These are phyloP conservation scores for Steinernema scapterisci DNA, from an alignment of 2,888 invertebrate species.

Conservation along the genomic window DNA sequence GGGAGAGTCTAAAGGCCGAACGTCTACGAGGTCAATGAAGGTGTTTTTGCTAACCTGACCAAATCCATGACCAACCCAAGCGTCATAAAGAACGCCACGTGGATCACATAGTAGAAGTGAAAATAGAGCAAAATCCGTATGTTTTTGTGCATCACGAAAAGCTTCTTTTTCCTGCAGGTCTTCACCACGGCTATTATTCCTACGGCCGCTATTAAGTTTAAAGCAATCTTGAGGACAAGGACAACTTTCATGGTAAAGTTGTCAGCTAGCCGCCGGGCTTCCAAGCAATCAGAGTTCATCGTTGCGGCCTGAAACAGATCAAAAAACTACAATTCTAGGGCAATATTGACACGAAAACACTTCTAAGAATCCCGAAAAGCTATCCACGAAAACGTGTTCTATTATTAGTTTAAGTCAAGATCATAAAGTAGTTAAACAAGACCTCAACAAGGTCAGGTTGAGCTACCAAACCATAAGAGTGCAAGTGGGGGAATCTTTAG, in stretches of 20 bases:
- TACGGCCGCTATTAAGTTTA: not conserved
- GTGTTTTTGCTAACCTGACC: not conserved
- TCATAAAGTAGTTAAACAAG: too few species aligned
- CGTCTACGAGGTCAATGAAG: too few species aligned
- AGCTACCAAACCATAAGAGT: too few species aligned
- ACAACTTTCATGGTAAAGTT: not conserved
- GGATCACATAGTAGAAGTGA: slow-evolving; percentile 8
- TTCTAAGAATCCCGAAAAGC: too few species aligned
- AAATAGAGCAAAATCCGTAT: not conserved
- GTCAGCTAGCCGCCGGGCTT: not conserved
- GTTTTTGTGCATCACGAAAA: slow-evolving; percentile 11
- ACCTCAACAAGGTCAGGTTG: too few species aligned
- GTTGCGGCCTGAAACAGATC: too few species aligned
- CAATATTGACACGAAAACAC: too few species aligned
- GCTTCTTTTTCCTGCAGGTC: not conserved
- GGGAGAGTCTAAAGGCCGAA: not conserved
- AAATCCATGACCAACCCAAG: not conserved
- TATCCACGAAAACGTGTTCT: too few species aligned
- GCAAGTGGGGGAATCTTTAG: too few species aligned
- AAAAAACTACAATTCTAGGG: too few species aligned
- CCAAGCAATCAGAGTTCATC: not conserved
- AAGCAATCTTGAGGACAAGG: not conserved
- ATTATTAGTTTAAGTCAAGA: too few species aligned
- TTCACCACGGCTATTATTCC: not conserved
- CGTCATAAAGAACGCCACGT: slow-evolving; percentile 1